Evolutionary conservation across 2,888 invertebrate species (phyloP).

Genomic region (Alitta virens): DNA sequence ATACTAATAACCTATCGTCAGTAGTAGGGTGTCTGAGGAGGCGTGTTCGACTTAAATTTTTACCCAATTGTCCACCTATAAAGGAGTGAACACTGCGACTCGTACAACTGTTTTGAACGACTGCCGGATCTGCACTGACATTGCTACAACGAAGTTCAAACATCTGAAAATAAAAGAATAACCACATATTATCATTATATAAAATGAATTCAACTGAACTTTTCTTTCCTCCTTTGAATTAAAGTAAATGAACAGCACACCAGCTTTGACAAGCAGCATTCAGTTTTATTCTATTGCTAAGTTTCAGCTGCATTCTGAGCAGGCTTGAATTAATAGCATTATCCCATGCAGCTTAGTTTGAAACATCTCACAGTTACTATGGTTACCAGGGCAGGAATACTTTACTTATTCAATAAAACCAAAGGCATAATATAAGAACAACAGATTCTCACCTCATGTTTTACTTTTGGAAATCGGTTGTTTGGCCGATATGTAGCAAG

Average conservation of each 20-base stretch:
- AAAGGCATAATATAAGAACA: too few species aligned
- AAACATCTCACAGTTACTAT: too few species aligned
- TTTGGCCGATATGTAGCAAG: background rate
- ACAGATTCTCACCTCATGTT: background rate
- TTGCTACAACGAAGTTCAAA: conserved; percentile 43
- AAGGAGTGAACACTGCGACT: conserved; percentile 55
- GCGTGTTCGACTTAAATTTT: conserved; percentile 68
- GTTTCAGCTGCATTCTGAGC: too few species aligned
- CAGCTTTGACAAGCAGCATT: too few species aligned
- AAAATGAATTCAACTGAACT: too few species aligned
- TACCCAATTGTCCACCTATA: conserved; percentile 68
- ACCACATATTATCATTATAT: background rate
- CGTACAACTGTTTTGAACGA: conserved; percentile 32
- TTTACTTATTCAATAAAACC: too few species aligned
- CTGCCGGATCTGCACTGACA: conserved; percentile 29
- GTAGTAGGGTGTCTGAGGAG: conserved; percentile 64
- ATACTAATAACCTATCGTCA: conserved; percentile 62
- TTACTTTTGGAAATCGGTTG: background rate
- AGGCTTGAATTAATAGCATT: too few species aligned
- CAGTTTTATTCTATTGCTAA: too few species aligned
- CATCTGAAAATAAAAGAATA: conserved; percentile 27
- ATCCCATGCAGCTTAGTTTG: too few species aligned
- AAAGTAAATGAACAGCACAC: too few species aligned
- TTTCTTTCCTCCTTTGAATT: too few species aligned
- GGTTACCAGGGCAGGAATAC: too few species aligned